A percentile compares a stretch with the other conserved stretches of the same genome.
Conservation (phyloP, 2,113 vertebrate species). For the Syrrhaptes paradoxus region DNA sequence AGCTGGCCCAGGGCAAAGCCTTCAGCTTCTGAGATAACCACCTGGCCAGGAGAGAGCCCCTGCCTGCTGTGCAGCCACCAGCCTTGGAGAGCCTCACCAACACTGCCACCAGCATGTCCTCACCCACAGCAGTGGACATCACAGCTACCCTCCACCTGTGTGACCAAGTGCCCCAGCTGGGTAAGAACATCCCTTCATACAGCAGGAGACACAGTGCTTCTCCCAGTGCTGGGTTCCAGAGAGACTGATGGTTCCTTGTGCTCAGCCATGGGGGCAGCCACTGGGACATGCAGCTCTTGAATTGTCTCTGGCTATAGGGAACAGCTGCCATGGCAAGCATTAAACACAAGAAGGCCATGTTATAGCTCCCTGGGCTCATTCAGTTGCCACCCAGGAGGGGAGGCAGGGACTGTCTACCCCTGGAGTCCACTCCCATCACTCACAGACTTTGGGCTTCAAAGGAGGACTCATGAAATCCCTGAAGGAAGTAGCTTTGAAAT, state of each 20-base stretch:
- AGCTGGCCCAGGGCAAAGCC: conserved; percentile 51
- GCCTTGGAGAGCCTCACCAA: not conserved
- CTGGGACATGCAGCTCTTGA: rapidly evolving
- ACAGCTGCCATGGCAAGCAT: not conserved
- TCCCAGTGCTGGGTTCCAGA: not conserved
- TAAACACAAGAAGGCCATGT: not conserved
- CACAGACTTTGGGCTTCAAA: not conserved
- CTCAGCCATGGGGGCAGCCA: not conserved
- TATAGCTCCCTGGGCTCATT: not conserved
- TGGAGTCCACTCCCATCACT: not conserved
- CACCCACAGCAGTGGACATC: not conserved
- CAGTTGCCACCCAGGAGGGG: not conserved
- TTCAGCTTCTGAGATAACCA: conserved; percentile 52
- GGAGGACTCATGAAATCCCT: not conserved
- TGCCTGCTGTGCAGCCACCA: not conserved
- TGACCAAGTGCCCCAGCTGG: not conserved
- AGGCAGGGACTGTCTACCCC: not conserved
- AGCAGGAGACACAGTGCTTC: not conserved
- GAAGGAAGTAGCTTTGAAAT: not conserved
- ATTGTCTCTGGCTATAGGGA: not conserved
- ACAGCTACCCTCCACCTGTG: not conserved
- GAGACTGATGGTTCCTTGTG: not conserved
- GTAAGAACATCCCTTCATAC: not conserved
- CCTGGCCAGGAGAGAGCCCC: not conserved
- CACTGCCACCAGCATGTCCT: rapidly evolving